phyloP scores from a whole-genome alignment of 2,797 vertebrate species.

The Peromyscus attwateri region DNA sequence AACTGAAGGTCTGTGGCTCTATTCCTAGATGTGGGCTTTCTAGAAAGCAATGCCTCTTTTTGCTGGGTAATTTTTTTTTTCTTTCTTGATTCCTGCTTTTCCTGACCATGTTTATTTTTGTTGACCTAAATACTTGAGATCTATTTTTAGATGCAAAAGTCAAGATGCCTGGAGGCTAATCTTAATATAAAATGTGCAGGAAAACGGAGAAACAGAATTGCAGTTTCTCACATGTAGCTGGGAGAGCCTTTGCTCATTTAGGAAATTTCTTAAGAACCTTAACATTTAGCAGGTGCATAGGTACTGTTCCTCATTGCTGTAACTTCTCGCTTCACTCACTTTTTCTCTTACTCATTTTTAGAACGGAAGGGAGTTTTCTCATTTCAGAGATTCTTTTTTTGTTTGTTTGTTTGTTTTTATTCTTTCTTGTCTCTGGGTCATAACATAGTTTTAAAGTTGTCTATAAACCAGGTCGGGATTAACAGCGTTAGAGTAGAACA shows the following conservation, averaged over 20 bases:
- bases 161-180: constrained; percentile 59
- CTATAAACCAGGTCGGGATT: neutral
- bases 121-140: constrained; percentile 72
- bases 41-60: constrained; percentile 63
- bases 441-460: neutral
- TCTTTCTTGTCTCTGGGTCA: constrained; percentile 39
- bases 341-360: constrained; percentile 48
- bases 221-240: constrained; percentile 12
- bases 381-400: neutral
- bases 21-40: constrained; percentile 62
- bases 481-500: neutral
- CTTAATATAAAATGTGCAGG: constrained; percentile 50
- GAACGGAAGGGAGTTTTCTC: constrained; percentile 48
- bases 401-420: neutral
- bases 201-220: constrained; percentile 12
- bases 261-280: constrained; percentile 45
- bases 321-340: constrained; percentile 45
- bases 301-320: neutral
- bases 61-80: neutral
- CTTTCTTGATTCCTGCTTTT: neutral
- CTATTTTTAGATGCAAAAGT: constrained; percentile 71
- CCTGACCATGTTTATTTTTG: constrained; percentile 69
- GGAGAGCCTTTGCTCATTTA: constrained; percentile 43
- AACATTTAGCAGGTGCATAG: neutral
- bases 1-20: neutral